phyloP scores from a whole-genome alignment of 2,888 invertebrate species.

The Rhingia campestris region DNA sequence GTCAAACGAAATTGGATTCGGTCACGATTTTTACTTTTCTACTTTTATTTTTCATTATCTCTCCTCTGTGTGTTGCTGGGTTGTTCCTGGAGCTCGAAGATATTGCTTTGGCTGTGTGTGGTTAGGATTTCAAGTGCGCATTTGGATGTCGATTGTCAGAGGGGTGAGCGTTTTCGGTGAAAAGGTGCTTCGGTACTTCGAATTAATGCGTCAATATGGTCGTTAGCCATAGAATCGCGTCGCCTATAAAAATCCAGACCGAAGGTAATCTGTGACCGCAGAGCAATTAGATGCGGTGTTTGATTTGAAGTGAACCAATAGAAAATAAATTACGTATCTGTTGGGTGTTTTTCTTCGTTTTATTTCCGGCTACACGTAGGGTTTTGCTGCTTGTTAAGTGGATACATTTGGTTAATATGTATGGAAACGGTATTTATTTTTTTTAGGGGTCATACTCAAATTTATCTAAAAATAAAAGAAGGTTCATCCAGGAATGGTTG shows the following conservation, averaged over 20 bases:
- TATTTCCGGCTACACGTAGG: conserved; percentile 46
- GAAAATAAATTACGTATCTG: conserved; percentile 21
- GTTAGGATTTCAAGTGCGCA: conserved; percentile 29
- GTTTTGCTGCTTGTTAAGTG: conserved; percentile 1
- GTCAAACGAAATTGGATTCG: conserved; percentile 67
- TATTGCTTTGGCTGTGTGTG: conserved; percentile 20
- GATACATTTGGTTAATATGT: not conserved
- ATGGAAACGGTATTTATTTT: not conserved
- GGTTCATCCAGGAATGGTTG: no score
- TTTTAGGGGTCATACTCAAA: no score
- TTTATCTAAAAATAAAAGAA: no score
- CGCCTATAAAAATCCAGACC: conserved; percentile 21
- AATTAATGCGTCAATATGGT: conserved; percentile 70
- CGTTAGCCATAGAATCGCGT: conserved; percentile 48
- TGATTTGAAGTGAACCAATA: conserved; percentile 53
- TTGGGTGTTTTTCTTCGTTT: conserved; percentile 14
- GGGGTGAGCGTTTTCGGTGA: conserved; percentile 20
- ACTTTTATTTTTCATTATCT: conserved; percentile 71
- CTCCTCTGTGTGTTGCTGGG: not conserved
- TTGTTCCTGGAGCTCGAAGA: conserved; percentile 21
- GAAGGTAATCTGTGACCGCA: conserved; percentile 64
- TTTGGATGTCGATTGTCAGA: conserved; percentile 17
- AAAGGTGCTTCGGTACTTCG: conserved; percentile 43
- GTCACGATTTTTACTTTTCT: conserved; percentile 72
- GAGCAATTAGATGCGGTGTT: conserved; percentile 68